A percentile compares a stretch with the other conserved stretches of the same genome.
phyloP scores from a whole-genome alignment of 2,797 vertebrate species.

The Melanotaenia parkinsoni region DNA sequence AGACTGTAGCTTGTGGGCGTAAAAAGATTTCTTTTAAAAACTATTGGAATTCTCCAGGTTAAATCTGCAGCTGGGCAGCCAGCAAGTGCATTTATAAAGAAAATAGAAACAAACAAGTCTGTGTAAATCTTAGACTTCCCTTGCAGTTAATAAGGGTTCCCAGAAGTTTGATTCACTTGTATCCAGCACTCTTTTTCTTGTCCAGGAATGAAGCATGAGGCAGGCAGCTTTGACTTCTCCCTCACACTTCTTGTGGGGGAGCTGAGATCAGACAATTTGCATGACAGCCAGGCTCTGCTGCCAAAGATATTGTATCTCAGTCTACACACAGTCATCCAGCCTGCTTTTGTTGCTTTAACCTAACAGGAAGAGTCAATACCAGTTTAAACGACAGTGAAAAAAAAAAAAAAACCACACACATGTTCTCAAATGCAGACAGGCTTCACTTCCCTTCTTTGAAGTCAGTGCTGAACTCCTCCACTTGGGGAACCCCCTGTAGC shows the following conservation, averaged over 20 bases:
- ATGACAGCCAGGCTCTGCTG: slow-evolving; percentile 55
- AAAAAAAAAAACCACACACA: slow-evolving; percentile 6
- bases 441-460: slow-evolving; percentile 73
- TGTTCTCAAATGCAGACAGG: slow-evolving; percentile 23
- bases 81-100: neutral
- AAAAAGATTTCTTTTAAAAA: slow-evolving; percentile 16
- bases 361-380: slow-evolving; percentile 42
- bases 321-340: slow-evolving; percentile 50
- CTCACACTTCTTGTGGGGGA: slow-evolving; percentile 25
- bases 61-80: slow-evolving; percentile 19
- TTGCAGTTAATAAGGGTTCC: slow-evolving; percentile 13
- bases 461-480: slow-evolving; percentile 59
- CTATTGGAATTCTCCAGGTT: neutral
- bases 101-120: slow-evolving; percentile 18
- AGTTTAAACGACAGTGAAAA: slow-evolving; percentile 22
- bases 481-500: slow-evolving; percentile 65
- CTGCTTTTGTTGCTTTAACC: slow-evolving; percentile 40
- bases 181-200: slow-evolving; percentile 11
- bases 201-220: slow-evolving; percentile 4
- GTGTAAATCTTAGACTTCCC: slow-evolving; percentile 31
- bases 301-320: slow-evolving; percentile 63
- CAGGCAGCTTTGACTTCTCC: slow-evolving; percentile 6
- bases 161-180: slow-evolving; percentile 1
- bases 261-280: slow-evolving; percentile 60
- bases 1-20: neutral